These are phyloP conservation scores for Orthonychiurus folsomi DNA, from an alignment of 2,888 invertebrate genomes.

Conservation along the genomic window DNA sequence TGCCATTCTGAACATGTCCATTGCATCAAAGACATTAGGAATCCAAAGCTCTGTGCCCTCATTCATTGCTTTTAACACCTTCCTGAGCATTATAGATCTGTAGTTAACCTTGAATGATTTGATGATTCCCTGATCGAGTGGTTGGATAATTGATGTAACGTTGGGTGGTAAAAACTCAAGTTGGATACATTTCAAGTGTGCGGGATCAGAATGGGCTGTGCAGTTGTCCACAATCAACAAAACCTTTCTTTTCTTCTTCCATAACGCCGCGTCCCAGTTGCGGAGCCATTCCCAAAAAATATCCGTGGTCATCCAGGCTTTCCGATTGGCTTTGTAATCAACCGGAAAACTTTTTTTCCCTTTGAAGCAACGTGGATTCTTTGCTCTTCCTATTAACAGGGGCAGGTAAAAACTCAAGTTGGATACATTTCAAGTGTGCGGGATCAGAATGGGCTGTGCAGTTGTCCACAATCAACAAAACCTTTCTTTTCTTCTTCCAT, in stretches of 20 bases:
- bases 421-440: too few species aligned
- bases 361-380: too few species aligned
- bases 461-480: conserved; percentile 41
- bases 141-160: conserved; percentile 23
- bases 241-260: conserved; percentile 40
- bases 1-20: conserved; percentile 30
- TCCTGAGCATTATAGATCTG: too few species aligned
- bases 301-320: conserved; percentile 43
- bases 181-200: conserved; percentile 38
- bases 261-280: conserved; percentile 37
- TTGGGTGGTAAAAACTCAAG: conserved; percentile 41
- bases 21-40: too few species aligned
- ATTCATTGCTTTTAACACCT: too few species aligned
- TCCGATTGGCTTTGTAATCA: conserved; percentile 30
- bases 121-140: too few species aligned
- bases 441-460: conserved; percentile 40
- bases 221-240: conserved; percentile 41
- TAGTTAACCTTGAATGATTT: too few species aligned
- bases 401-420: too few species aligned
- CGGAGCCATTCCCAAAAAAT: conserved; percentile 39
- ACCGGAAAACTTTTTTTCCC: conserved; percentile 29
- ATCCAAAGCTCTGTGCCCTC: too few species aligned
- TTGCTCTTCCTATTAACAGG: too few species aligned
- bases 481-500: conserved; percentile 39
- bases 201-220: conserved; percentile 37